Evolutionary conservation across 2,888 invertebrate genomes (phyloP).

Genomic region (Phasia obesa): DNA sequence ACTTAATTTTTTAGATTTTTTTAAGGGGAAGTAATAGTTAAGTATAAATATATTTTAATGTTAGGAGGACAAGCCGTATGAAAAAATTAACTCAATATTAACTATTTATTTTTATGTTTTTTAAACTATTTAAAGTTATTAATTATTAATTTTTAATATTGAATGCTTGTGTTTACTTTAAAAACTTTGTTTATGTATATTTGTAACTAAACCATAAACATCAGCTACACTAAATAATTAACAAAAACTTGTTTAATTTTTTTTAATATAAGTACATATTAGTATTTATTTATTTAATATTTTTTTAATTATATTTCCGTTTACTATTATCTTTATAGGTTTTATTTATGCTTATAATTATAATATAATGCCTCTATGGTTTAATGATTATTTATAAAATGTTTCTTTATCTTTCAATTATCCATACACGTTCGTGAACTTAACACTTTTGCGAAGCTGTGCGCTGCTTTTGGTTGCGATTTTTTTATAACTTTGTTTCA

Average conservation of each 20-base stretch:
- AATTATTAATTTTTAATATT: constrained; percentile 31
- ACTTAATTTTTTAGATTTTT: constrained; percentile 25
- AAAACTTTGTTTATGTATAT: constrained; percentile 27
- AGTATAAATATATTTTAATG: constrained; percentile 21
- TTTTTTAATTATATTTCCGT: no score
- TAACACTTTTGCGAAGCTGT: constrained; percentile 43
- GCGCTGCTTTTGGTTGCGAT: background rate
- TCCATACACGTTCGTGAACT: constrained; percentile 38
- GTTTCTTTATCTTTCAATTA: background rate
- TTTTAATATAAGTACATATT: background rate
- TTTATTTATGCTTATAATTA: constrained; percentile 12
- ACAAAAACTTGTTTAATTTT: constrained; percentile 21
- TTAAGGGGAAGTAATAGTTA: background rate
- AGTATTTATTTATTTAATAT: background rate
- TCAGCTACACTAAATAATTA: constrained; percentile 55
- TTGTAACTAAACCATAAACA: constrained; percentile 51
- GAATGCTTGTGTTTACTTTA: constrained; percentile 43
- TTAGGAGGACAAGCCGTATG: constrained; percentile 36
- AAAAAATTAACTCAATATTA: constrained; percentile 40
- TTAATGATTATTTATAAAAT: constrained; percentile 33
- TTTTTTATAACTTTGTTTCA: constrained; percentile 30
- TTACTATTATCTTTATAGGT: background rate
- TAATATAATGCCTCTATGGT: constrained; percentile 6
- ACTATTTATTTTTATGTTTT: constrained; percentile 18
- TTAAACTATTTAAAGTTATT: constrained; percentile 29